Percentiles rank a stretch among this genome's conserved stretches.
These are phyloP conservation scores for Noctua comes DNA, from an alignment of 2,888 invertebrate genomes.

Conservation along the genomic window DNA sequence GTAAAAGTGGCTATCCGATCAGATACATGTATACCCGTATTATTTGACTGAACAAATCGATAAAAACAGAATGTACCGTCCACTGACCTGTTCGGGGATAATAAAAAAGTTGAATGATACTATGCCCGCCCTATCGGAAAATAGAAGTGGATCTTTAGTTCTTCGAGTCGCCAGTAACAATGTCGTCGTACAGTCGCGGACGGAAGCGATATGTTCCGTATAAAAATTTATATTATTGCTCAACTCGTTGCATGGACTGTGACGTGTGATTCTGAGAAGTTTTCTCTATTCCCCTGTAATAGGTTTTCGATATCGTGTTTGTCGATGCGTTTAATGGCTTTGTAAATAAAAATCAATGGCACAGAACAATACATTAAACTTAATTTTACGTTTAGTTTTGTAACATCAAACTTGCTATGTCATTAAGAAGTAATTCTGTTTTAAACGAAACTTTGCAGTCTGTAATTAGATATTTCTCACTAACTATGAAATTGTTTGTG, in stretches of 20 bases:
- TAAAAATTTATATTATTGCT: slow-evolving; percentile 64
- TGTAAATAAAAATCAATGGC: slow-evolving; percentile 29
- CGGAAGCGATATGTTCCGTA: slow-evolving; percentile 68
- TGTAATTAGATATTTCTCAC: slow-evolving; percentile 15
- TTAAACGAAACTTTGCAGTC: slow-evolving; percentile 21
- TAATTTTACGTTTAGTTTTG: slow-evolving; percentile 13
- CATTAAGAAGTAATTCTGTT: slow-evolving; percentile 13
- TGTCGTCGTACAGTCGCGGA: slow-evolving; percentile 77
- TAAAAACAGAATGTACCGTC: slow-evolving; percentile 70
- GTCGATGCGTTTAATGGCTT: slow-evolving; percentile 35
- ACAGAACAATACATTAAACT: slow-evolving; percentile 13
- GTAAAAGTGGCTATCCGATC: slow-evolving; percentile 51
- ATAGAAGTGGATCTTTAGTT: slow-evolving; percentile 87
- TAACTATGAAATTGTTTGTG: slow-evolving; percentile 1
- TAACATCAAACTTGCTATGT: slow-evolving; percentile 10
- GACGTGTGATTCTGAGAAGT: slow-evolving; percentile 48
- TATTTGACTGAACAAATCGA: slow-evolving; percentile 72
- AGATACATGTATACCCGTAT: slow-evolving; percentile 64
- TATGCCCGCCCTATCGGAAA: slow-evolving; percentile 87
- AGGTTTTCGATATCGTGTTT: slow-evolving; percentile 42
- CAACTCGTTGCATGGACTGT: slow-evolving; percentile 53
- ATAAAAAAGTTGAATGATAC: slow-evolving; percentile 89
- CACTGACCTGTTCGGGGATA: slow-evolving; percentile 85
- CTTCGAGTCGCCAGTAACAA: slow-evolving; percentile 83
- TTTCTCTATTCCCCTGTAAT: slow-evolving; percentile 25